Base-by-base conservation (phyloP, 1,140 invertebrate genomes). In the Drosophila dunni region DNA sequence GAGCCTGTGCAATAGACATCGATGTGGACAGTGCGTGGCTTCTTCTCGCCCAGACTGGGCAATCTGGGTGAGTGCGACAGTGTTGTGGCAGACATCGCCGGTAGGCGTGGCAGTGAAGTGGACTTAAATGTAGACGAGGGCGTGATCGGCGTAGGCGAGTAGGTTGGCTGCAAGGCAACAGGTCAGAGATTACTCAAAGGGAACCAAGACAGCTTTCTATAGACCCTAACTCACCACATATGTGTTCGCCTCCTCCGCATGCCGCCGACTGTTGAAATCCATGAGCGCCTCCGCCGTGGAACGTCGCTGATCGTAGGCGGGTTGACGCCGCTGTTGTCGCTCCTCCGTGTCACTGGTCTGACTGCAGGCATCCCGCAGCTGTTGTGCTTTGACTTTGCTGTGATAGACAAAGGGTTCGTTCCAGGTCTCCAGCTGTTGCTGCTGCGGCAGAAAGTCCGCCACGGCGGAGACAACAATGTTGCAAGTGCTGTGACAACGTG, bases 1-100 rank as follows among this genome's bases (percentile, higher is more conserved):
- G 95, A 95, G 1, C 95, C 95, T 0, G 95, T 96, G 80, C 96
- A 96, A 75, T 96, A 96, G 4, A 96, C 96, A 91, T 96, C 96
- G 42, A 96, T 96, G 78, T 96, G 96, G 11, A 96, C 95, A 1
- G 95, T 96, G 56, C 95, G 93, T 2, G 95, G 94, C 77, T 95
- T 95, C 68, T 94, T 94, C 64, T 93, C 93, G 0, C 92, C 77
- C 65, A 92, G 81, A 34, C 81, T 90, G 9, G 75, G 33, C 7
- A 50, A 10, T 1, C 11, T 61, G 11, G 11, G 73, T 11, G 79
- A 45, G 7, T 42, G 40, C n/a, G 40, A 13, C 40, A 13, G 40
- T 5, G 80, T 50, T 4, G 60, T 51, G 20, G 48, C 51, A 13
- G 75, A 53, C 17, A 79, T 15, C 1, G 82, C 64, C 10, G 90